phyloP scores from a whole-genome alignment of 1,140 invertebrate species.

The Drosophila trapezifrons region DNA sequence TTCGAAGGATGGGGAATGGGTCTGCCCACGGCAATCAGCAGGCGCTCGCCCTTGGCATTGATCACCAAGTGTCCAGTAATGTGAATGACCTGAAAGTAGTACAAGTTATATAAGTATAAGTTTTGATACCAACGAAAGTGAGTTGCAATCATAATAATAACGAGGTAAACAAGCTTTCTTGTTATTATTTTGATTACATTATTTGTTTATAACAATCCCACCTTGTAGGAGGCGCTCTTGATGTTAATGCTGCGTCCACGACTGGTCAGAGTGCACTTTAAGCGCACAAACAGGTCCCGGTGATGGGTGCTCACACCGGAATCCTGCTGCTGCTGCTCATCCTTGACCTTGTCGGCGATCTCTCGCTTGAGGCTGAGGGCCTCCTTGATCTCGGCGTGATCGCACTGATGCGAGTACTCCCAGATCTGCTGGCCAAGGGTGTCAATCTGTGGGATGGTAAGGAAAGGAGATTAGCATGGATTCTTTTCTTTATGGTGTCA shows the following conservation, averaged over 20 bases:
- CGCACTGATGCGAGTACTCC: conserved; percentile 97
- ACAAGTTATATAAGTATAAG: conserved; percentile 8
- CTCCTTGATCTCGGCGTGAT: conserved; percentile 95
- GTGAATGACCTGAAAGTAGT: conserved; percentile 91
- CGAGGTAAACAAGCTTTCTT: not conserved
- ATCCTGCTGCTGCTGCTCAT: conserved; percentile 80
- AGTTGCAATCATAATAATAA: not conserved
- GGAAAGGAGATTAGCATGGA: not conserved
- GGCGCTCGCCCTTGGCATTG: conserved; percentile 80
- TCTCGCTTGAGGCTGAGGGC: conserved; percentile 86
- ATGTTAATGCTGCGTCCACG: conserved; percentile 96
- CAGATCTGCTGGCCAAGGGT: conserved; percentile 96
- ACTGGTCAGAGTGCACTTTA: conserved; percentile 96
- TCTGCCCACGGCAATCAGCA: conserved; percentile 91
- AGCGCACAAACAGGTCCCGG: conserved; percentile 90
- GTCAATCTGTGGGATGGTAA: conserved; percentile 90
- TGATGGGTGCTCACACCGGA: conserved; percentile 80
- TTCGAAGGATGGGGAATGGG: conserved; percentile 97
- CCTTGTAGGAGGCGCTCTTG: conserved; percentile 97
- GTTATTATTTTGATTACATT: not conserved
- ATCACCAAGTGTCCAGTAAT: conserved; percentile 91
- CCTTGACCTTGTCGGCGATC: conserved; percentile 84
- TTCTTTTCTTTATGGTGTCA: no score
- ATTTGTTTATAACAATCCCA: conserved; percentile 75
- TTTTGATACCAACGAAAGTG: not conserved